phyloP scores from a whole-genome alignment of 2,113 vertebrate species.

The Cephalopterus ornatus region DNA sequence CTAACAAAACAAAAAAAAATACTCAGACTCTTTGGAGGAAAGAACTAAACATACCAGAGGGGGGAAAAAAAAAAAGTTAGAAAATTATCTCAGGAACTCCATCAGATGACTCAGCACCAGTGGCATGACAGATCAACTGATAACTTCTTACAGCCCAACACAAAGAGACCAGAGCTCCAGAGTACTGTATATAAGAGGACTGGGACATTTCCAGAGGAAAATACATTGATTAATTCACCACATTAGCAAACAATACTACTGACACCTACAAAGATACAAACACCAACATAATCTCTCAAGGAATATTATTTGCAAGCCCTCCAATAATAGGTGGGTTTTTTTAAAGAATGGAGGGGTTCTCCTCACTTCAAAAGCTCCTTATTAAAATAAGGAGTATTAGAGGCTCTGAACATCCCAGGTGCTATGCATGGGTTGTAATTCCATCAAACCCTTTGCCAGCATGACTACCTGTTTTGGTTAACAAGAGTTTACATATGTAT shows the following conservation, averaged over 20 bases:
- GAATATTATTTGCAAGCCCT: neutral
- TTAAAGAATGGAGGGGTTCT: neutral
- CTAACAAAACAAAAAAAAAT: neutral
- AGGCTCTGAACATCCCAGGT: neutral
- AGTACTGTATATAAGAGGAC: neutral
- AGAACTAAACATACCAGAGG: neutral
- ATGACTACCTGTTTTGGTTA: neutral
- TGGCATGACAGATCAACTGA: neutral
- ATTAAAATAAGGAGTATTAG: neutral
- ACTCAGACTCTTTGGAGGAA: neutral
- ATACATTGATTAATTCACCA: neutral
- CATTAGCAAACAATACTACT: neutral
- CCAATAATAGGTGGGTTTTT: neutral
- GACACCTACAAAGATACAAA: neutral
- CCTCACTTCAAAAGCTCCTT: neutral
- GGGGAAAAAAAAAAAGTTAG: neutral
- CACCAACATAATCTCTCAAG: neutral
- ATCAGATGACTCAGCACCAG: neutral
- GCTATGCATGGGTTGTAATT: accelerated
- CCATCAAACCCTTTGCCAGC: neutral
- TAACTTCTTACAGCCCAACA: neutral
- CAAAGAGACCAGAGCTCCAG: neutral
- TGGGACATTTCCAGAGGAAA: neutral
- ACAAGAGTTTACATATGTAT: neutral
- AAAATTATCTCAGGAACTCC: neutral